Base-by-base conservation (phyloP, 2,113 vertebrate species). In the Planiliza haematocheilus region DNA sequence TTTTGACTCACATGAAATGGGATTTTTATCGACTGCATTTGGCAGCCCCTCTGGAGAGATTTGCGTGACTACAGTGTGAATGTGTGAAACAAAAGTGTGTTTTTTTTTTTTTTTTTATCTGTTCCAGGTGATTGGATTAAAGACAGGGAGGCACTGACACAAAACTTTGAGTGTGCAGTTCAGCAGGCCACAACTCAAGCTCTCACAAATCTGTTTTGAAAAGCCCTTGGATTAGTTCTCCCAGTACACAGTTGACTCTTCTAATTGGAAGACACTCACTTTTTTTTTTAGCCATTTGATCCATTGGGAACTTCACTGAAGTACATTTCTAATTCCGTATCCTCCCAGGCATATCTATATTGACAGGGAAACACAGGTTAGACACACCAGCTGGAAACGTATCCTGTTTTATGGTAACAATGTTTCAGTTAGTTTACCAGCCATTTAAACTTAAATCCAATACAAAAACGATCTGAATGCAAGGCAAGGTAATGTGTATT, bases 11-110 rank as follows among this genome's bases (percentile, higher is more conserved):
- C 78, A 86, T 78, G 74, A 93, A 93, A 93, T 92, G 62, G 83
- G 87, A 91, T 91, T 93, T 88, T 89, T 90, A 94, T 94, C 83
- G 91, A 91, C 90, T 90, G 82, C 65, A 48, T 90, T 90, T 86
- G 83, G 70, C 79, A 42, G 58, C 51, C 73, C 84, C 87, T 86
- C 85, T 58, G 80, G 89, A 91, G 87, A 89, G 75, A 79, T 87
- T 81, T 84, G 74, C 72, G 74, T 67, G 69, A 53, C 83, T 38
- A 13, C 60, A 75, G 76, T 75, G 77, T 51, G 70, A 74, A 62
- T 56, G 70, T 68, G 71, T 1, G 18, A 34, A 59, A 43, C 39
- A 8, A 60, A 70, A 81, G 75, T 17, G 75, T 43, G 13, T n/a
- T 41, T 86, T 51, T 53, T 65, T 17, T 30, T 38, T 34, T 70